Percentiles rank a stretch among this genome's conserved stretches.
Conservation (phyloP, 2,888 invertebrate genomes). For the Pristionchus mayeri region DNA sequence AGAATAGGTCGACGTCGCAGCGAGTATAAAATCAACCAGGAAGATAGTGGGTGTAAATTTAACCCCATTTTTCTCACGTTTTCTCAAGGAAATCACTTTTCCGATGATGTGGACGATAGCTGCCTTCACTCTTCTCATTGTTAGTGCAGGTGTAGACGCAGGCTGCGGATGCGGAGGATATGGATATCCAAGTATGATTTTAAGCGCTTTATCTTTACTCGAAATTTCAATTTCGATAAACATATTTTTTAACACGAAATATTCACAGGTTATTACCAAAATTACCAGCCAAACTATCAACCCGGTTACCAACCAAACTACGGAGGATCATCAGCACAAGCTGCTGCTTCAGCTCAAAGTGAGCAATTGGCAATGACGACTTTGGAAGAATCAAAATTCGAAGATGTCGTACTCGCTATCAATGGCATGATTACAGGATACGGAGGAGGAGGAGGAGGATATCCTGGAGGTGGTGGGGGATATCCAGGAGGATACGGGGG, state of each 20-base stretch:
- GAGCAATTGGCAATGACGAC: too few relatives aligned
- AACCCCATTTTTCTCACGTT: too few relatives aligned
- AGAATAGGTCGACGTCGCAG: too few relatives aligned
- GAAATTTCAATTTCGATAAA: too few relatives aligned
- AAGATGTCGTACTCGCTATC: too few relatives aligned
- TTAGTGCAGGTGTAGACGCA: neutral
- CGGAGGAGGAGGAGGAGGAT: neutral
- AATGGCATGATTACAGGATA: neutral
- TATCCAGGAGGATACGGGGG: neutral
- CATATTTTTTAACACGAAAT: too few relatives aligned
- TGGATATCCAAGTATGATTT: too few relatives aligned
- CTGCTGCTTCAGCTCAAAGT: neutral
- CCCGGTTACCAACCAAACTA: neutral
- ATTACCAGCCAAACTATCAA: neutral
- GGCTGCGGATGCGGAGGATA: neutral
- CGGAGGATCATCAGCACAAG: neutral
- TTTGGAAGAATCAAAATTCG: neutral
- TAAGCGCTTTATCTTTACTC: neutral
- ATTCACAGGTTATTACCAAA: neutral
- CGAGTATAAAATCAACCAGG: too few relatives aligned
- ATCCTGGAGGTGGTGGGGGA: neutral
- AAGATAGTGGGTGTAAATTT: too few relatives aligned
- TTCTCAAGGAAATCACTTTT: neutral
- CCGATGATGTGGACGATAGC: neutral
- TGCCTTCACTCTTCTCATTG: neutral